Percentiles rank a stretch among this genome's conserved stretches.
Conservation (phyloP, 2,888 invertebrate genomes). For the Oeneis ivallda region DNA sequence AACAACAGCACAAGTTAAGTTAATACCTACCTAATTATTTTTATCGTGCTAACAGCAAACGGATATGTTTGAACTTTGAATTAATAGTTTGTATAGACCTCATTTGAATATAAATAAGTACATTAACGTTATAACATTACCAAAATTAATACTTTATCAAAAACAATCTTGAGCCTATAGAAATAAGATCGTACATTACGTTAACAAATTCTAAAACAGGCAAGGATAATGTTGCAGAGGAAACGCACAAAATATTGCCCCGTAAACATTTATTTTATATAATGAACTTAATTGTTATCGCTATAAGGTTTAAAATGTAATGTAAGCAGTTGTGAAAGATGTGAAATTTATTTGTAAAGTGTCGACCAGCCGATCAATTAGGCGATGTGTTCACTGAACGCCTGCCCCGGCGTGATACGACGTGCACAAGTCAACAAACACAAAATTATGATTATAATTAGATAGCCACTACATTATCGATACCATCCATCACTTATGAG, state of each 20-base stretch:
- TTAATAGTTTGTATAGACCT: constrained; percentile 37
- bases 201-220: neutral
- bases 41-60: constrained; percentile 27
- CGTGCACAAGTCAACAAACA: constrained; percentile 58
- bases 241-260: constrained; percentile 8
- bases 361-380: constrained; percentile 52
- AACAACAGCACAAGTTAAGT: constrained; percentile 17
- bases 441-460: constrained; percentile 57
- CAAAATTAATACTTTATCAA: neutral
- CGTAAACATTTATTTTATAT: neutral
- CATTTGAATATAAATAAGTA: constrained; percentile 38
- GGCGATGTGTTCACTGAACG: constrained; percentile 39
- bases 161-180: neutral
- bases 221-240: constrained; percentile 16
- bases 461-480: constrained; percentile 52
- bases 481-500: constrained; percentile 57
- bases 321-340: neutral
- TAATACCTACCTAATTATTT: constrained; percentile 32
- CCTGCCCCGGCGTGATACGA: constrained; percentile 47
- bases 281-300: neutral
- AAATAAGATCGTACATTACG: neutral
- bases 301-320: constrained; percentile 17
- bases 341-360: constrained; percentile 22
- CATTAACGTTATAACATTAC: constrained; percentile 22
- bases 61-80: constrained; percentile 34